Conservation (phyloP, 1,140 invertebrate genomes). For the Acyrthosiphon pisum region DNA sequence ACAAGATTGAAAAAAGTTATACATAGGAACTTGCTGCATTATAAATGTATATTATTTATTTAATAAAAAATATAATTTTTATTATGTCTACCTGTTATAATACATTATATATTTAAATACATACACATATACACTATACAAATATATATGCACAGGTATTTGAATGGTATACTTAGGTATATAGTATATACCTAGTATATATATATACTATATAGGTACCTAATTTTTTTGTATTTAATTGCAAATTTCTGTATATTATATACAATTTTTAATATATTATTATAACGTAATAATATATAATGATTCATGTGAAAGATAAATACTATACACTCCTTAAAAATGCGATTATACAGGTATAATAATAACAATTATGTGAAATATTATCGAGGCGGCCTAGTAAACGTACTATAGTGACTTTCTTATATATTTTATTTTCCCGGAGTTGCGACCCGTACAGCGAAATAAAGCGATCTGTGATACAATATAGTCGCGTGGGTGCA, state of each 20-base stretch:
- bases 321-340: slow-evolving; percentile 8
- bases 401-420: background rate
- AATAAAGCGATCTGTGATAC: background rate
- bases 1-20: background rate
- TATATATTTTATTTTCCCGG: background rate
- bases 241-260: too few species aligned
- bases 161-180: background rate
- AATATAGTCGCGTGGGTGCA: background rate
- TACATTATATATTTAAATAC: background rate
- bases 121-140: background rate
- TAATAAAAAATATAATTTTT: background rate
- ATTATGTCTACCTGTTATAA: background rate
- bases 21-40: background rate
- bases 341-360: background rate
- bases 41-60: background rate
- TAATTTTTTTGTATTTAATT: background rate
- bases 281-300: background rate
- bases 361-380: background rate
- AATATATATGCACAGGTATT: background rate
- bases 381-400: slow-evolving; percentile 2
- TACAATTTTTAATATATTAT: too few species aligned
- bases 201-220: too few species aligned
- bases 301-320: background rate
- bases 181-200: background rate
- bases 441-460: background rate